Conservation (phyloP, 2,797 vertebrate species). For the Ciconia nigra region DNA sequence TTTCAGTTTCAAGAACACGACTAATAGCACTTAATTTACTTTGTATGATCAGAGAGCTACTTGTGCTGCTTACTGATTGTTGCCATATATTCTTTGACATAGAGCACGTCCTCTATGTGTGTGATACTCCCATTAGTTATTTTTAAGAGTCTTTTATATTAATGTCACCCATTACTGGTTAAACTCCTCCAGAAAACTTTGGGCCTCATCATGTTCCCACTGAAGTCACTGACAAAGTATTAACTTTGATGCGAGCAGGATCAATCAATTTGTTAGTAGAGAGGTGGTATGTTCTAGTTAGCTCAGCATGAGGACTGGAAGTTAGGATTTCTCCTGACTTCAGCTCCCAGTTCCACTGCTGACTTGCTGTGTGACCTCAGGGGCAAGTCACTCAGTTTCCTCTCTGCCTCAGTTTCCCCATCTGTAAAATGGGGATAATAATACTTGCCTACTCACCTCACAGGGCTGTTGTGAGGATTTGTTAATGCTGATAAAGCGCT, state of each 20-base stretch:
- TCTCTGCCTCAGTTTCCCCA: constrained; percentile 53
- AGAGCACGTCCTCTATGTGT: background rate
- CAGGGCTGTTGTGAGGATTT: constrained; percentile 42
- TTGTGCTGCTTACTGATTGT: constrained; percentile 9
- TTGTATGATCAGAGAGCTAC: background rate
- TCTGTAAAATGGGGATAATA: constrained; percentile 62
- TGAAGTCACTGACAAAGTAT: background rate
- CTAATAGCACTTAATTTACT: background rate
- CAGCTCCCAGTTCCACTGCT: background rate
- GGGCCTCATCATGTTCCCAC: background rate
- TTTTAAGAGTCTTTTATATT: background rate
- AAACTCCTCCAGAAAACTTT: constrained; percentile 16
- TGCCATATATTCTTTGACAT: background rate
- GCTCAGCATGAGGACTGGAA: background rate
- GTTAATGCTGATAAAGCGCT: constrained; percentile 49
- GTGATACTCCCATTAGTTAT: background rate
- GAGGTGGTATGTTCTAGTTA: background rate
- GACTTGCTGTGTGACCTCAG: background rate
- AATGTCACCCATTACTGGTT: background rate
- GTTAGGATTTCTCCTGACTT: background rate
- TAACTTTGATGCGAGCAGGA: background rate
- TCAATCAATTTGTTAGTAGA: background rate
- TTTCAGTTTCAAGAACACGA: background rate
- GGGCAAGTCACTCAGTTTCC: background rate
- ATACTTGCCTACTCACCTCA: constrained; percentile 39